Evolutionary conservation across 1,140 invertebrate genomes (phyloP), one percentile per base, ranked within the genome.

Genomic region (Hypsibius dujardini): DNA sequence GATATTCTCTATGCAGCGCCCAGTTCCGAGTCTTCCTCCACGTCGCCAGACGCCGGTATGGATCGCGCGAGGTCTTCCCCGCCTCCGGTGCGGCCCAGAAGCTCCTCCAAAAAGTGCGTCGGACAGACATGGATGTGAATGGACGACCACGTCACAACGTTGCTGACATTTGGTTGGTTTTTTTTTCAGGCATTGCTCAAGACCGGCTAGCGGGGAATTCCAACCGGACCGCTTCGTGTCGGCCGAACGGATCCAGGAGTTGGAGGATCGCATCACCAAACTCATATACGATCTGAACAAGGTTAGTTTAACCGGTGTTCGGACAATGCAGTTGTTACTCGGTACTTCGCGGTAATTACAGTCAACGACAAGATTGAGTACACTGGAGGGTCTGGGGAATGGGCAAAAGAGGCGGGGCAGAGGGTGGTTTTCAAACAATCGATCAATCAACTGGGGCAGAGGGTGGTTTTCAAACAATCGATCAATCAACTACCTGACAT

Each of bases 161-260:
- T n/a, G n/a, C n/a, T n/a, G n/a, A n/a, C n/a, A n/a, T n/a, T n/a
- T n/a, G n/a, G n/a, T n/a, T n/a, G n/a, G n/a, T n/a, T 56, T n/a
- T 56, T n/a, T 56, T 3, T 67, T 7, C 42, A 67, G 62, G 62
- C 62, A 67, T 42, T 42, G 3, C 45, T 67, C 62, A 67, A 12
- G 62, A 3, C 62, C 62, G 12, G 62, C 45, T 42, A 67, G 62
- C 45, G 62, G 62, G 7, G 62, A 67, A 42, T 67, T 67, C 42
- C 62, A 67, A 42, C 62, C 62, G 3, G 62, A 67, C 45, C 62
- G 62, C 3, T 67, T 67, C 62, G 42, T 67, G 7, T 67, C 62
- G 62, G 62, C 7, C 42, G 62, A 7, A 42, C 7, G 62, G 45
- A 67, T 67, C 45, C 62, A 42, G 45, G 62, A 67, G 42, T 42